Base-by-base conservation (phyloP, 2,888 invertebrate genomes). In the Apamea monoglypha region DNA sequence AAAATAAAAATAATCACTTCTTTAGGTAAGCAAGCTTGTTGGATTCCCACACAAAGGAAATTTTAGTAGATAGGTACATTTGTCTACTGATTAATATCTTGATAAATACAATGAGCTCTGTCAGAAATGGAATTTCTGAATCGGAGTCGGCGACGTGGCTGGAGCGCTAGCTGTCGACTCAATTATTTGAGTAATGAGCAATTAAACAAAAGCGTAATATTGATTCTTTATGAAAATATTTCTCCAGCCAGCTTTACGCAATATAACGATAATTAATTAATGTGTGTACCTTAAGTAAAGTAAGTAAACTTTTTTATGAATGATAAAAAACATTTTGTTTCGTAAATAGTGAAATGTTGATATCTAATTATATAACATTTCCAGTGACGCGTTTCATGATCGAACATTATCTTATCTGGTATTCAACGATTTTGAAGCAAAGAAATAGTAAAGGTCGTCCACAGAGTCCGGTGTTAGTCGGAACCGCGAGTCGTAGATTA, bases 331-430 rank as follows among this genome's bases (percentile, higher is more conserved):
- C 56, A 73, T 81, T 79, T 81, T 80, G 73, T 85, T 85, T 86
- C 74, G 80, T 86, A 85, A 89, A 87, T 85, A 88, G 82, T 85
- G 77, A 84, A 86, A 84, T 81, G 67, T 77, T n/a, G 84, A 79
- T 86, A 61, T 68, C 47, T 72, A 59, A 88, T 89, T 89, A 89
- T 87, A 87, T 86, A 84, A 83, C 78, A 73, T 74, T 81, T 70
- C 74, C 67, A 84, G 83, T 88, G 87, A 90, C 83, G 88, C 75
- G 81, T 76, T 76, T 70, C 53, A 78, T 82, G 81, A 87, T 81
- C 79, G 84, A 77, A 74, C 63, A 74, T 70, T 89, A 90, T 91
- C 89, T 90, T 90, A 90, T 90, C 89, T 81, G 64, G 75, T 66
- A 74, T 81, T 84, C 74, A 85, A 82, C 79, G 81, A 87, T 89